A percentile compares a stretch with the other conserved stretches of the same genome.
These are phyloP conservation scores for Protobothrops flavoviridis DNA, from an alignment of 2,113 vertebrate species.

Conservation along the genomic window DNA sequence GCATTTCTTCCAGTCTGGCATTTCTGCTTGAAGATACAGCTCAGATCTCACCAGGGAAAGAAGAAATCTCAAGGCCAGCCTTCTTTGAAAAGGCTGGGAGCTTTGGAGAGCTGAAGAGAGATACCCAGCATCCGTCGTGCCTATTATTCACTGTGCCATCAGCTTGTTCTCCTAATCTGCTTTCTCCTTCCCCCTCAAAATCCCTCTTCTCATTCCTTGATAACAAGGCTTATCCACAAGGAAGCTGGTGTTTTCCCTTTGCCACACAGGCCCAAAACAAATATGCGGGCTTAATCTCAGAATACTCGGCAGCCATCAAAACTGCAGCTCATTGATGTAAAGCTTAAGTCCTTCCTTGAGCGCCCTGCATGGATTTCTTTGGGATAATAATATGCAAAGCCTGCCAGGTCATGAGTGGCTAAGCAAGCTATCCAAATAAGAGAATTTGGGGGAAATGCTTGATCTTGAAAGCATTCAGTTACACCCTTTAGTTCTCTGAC, in stretches of 20 bases:
- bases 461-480: constrained; percentile 54
- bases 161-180: neutral
- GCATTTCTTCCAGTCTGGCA: neutral
- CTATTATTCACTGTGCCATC: neutral
- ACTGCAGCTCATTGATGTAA: constrained; percentile 56
- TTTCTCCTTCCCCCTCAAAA: neutral
- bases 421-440: constrained; percentile 68
- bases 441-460: constrained; percentile 52
- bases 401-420: constrained; percentile 64
- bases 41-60: neutral
- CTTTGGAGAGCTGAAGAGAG: neutral
- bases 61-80: neutral
- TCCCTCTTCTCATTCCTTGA: neutral
- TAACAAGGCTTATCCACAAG: neutral
- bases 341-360: constrained; percentile 72
- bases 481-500: neutral
- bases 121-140: neutral
- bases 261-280: constrained; percentile 64
- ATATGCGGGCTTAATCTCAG: constrained; percentile 66
- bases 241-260: neutral
- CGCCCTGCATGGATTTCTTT: constrained; percentile 62
- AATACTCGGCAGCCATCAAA: constrained; percentile 53
- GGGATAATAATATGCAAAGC: constrained; percentile 66
- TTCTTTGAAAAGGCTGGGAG: neutral
- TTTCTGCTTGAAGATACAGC: neutral